Evolutionary conservation across 2,113 vertebrate genomes (phyloP).

Genomic region (Mastomys natalensis): DNA sequence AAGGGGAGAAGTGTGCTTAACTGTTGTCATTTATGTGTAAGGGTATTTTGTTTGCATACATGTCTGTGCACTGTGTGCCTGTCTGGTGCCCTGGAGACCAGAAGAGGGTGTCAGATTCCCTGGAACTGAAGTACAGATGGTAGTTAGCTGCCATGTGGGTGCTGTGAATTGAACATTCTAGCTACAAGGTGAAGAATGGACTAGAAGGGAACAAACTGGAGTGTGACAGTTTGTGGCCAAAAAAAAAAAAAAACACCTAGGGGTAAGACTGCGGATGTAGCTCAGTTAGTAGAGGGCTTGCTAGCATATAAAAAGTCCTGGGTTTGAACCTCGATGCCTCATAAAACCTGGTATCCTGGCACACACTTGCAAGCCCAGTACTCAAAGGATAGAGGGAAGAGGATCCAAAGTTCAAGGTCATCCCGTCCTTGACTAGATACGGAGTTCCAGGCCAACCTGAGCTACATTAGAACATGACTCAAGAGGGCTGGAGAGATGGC

Average conservation of each 20-base stretch:
- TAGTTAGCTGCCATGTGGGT: not conserved
- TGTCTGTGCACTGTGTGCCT: not conserved
- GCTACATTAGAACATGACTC: not conserved
- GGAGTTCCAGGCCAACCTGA: not conserved
- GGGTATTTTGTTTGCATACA: not conserved
- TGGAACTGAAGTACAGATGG: not conserved
- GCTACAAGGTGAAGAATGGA: not conserved
- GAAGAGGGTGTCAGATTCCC: not conserved
- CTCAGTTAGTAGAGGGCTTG: not conserved
- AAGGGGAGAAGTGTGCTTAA: not conserved
- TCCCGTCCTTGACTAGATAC: not conserved
- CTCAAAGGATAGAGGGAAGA: not conserved
- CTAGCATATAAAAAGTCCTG: not conserved
- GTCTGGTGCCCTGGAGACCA: not conserved
- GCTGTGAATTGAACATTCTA: not conserved
- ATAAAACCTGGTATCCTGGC: not conserved
- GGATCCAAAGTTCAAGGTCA: not conserved
- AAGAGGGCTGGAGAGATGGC: no score
- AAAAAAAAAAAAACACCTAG: not conserved
- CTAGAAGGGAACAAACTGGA: not conserved
- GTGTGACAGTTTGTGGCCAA: not conserved
- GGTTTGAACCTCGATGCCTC: not conserved
- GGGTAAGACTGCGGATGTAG: not conserved
- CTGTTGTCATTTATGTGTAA: not conserved
- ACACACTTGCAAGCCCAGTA: not conserved